These are phyloP conservation scores for Lacerta viridis DNA, from an alignment of 2,797 vertebrate genomes.

Conservation along the genomic window DNA sequence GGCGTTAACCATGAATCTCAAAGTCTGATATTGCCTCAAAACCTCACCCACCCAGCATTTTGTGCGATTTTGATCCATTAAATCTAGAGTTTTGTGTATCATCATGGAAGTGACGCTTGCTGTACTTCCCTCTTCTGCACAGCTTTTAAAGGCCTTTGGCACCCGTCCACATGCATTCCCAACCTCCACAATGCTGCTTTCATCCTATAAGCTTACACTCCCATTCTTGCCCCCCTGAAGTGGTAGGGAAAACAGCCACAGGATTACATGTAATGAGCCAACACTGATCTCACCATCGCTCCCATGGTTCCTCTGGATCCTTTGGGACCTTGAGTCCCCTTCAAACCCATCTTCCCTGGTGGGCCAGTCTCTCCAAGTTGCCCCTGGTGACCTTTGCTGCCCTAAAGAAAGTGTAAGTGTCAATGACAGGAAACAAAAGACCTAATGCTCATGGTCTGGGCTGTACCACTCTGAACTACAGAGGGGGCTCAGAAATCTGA, in stretches of 20 bases:
- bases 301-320: slow-evolving; percentile 97
- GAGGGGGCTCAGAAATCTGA: not conserved
- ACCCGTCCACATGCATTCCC: too few species aligned
- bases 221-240: not conserved
- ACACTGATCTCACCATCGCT: slow-evolving; percentile 88
- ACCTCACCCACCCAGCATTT: too few species aligned
- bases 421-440: not conserved
- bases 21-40: too few species aligned
- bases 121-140: too few species aligned
- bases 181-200: too few species aligned
- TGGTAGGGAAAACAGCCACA: not conserved
- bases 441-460: not conserved
- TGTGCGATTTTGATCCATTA: too few species aligned
- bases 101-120: too few species aligned
- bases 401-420: slow-evolving; percentile 78
- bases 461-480: not conserved
- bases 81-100: too few species aligned
- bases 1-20: too few species aligned
- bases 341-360: slow-evolving; percentile 88
- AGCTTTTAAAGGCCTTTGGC: too few species aligned
- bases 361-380: slow-evolving; percentile 92
- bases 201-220: not conserved
- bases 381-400: slow-evolving; percentile 93
- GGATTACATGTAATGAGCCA: slow-evolving; percentile 21
- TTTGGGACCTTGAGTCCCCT: slow-evolving; percentile 93